Evolutionary conservation across 2,888 invertebrate genomes (phyloP).

Genomic region (Synanthedon formicaeformis): DNA sequence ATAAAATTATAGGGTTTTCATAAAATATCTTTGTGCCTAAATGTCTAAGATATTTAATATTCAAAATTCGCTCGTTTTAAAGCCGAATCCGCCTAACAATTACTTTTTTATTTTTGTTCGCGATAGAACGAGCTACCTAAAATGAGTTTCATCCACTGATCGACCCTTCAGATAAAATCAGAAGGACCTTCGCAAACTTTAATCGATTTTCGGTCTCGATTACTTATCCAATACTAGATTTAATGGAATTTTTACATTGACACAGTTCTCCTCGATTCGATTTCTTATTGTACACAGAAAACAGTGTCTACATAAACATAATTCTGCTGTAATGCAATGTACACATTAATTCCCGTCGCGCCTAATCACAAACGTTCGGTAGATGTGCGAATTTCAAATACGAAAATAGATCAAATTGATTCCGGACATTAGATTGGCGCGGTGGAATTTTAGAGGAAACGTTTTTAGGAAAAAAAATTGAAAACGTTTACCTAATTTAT

Average conservation of each 20-base stretch:
- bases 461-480: slow-evolving; percentile 50
- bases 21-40: slow-evolving; percentile 1
- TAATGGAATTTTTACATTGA: slow-evolving; percentile 42
- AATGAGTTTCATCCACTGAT: slow-evolving; percentile 36
- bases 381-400: slow-evolving; percentile 49
- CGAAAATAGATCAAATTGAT: slow-evolving; percentile 57
- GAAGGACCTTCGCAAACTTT: slow-evolving; percentile 27
- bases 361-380: slow-evolving; percentile 23
- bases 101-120: slow-evolving; percentile 27
- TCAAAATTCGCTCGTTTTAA: too few species aligned
- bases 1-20: slow-evolving; percentile 5
- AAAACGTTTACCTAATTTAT: slow-evolving; percentile 57
- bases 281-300: slow-evolving; percentile 25
- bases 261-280: slow-evolving; percentile 17
- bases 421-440: slow-evolving; percentile 37
- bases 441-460: slow-evolving; percentile 46
- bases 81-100: background rate
- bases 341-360: slow-evolving; percentile 61
- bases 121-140: slow-evolving; percentile 22
- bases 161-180: slow-evolving; percentile 24
- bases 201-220: slow-evolving; percentile 40
- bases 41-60: too few species aligned
- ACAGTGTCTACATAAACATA: slow-evolving; percentile 12
- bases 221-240: slow-evolving; percentile 31
- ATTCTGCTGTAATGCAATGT: slow-evolving; percentile 35